phyloP scores from a whole-genome alignment of 2,888 invertebrate species.

The Choristoneura rosaceana region DNA sequence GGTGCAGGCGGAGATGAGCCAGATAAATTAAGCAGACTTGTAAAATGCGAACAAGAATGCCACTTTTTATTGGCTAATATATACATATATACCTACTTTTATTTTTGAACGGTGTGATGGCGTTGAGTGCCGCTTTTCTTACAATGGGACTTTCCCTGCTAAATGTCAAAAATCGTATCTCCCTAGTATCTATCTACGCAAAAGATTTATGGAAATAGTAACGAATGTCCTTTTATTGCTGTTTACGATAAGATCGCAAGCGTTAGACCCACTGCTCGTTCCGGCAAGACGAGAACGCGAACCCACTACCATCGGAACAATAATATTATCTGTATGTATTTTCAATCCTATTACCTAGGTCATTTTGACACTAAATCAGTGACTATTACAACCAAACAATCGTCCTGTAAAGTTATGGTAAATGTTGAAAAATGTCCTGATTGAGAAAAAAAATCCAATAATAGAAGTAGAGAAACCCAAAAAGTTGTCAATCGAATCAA shows the following conservation, averaged over 20 bases:
- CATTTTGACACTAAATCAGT: background rate
- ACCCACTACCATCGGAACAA: background rate
- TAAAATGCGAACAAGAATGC: slow-evolving; percentile 27
- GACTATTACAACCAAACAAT: background rate
- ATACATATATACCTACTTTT: background rate
- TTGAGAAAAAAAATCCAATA: no score
- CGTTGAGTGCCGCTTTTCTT: background rate
- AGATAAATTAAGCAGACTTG: slow-evolving; percentile 35
- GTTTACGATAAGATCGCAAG: background rate
- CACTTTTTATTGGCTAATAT: background rate
- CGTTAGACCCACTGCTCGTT: background rate
- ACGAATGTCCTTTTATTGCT: no score
- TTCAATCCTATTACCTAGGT: background rate
- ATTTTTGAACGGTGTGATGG: background rate
- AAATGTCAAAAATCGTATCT: background rate
- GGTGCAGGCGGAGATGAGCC: slow-evolving; percentile 36
- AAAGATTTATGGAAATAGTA: no score
- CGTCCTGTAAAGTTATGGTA: no score
- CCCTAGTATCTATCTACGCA: no score
- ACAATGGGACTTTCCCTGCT: no score
- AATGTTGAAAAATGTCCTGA: no score
- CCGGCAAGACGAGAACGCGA: background rate
- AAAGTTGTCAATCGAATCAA: no score
- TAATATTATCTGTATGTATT: background rate
- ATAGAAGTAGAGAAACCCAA: no score